Evolutionary conservation across 2,797 vertebrate species (phyloP).

Genomic region (Natrix natrix): DNA sequence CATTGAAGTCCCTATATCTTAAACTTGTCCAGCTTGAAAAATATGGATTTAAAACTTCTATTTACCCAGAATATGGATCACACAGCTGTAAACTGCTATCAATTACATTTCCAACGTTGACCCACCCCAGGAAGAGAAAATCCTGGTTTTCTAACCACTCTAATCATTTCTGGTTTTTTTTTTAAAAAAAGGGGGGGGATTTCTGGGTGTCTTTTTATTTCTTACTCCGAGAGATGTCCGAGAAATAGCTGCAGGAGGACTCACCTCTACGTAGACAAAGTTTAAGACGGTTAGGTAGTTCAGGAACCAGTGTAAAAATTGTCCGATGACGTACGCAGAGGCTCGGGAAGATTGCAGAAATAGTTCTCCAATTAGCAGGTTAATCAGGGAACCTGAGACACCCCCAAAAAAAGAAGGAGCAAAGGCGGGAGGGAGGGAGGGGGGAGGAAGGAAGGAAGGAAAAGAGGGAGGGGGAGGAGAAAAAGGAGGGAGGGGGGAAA

Average conservation of each 20-base stretch:
- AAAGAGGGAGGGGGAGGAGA: too few species aligned
- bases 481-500: too few species aligned
- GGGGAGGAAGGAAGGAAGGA: too few species aligned
- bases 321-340: slow-evolving; percentile 69
- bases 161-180: background rate
- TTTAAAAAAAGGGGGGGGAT: too few species aligned
- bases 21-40: background rate
- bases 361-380: slow-evolving; percentile 81
- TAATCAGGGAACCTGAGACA: slow-evolving; percentile 19
- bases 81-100: background rate
- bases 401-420: too few species aligned
- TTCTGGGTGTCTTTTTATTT: background rate
- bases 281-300: slow-evolving; percentile 78
- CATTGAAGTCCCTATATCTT: background rate
- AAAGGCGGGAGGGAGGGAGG: too few species aligned
- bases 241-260: background rate
- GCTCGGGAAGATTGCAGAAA: slow-evolving; percentile 81
- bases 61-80: background rate
- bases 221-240: background rate
- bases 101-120: background rate
- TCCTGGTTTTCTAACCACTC: background rate
- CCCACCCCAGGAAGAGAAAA: background rate
- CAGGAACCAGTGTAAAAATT: slow-evolving; percentile 77
- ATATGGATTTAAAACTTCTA: background rate
- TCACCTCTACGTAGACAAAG: slow-evolving; percentile 73